A percentile compares a stretch with the other conserved stretches of the same genome.
Evolutionary conservation across 2,113 vertebrate species (phyloP).

Genomic region (Alethe castanea): DNA sequence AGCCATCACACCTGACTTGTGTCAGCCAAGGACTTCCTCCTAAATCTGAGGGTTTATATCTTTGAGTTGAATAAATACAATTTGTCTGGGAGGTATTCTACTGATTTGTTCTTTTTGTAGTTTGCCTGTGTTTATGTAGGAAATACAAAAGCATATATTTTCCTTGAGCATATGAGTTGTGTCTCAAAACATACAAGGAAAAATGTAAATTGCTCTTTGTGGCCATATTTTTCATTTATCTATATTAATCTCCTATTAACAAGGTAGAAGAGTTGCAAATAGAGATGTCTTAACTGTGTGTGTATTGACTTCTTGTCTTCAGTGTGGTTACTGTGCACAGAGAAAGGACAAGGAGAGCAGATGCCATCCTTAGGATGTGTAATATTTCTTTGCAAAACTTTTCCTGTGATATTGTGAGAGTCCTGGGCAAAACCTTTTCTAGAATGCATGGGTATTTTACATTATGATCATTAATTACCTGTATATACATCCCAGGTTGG

Average conservation of each 20-base stretch:
- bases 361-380: background rate
- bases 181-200: background rate
- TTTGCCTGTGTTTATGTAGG: background rate
- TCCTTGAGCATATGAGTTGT: rapidly evolving
- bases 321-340: background rate
- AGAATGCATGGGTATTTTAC: background rate
- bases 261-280: background rate
- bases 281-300: background rate
- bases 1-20: background rate
- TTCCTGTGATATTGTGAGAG: background rate
- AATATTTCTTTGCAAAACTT: background rate
- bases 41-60: background rate
- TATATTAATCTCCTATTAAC: background rate
- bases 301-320: background rate
- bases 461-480: background rate
- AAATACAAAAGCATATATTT: background rate
- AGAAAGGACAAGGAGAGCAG: background rate
- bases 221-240: background rate
- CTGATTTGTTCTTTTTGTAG: background rate
- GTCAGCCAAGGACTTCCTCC: constrained; percentile 20
- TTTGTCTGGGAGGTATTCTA: background rate
- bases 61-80: background rate
- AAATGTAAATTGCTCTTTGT: background rate
- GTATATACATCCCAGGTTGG: rapidly evolving
- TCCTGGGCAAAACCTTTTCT: background rate